Conservation (phyloP, 2,797 vertebrate species). For the Danio aesculapii region DNA sequence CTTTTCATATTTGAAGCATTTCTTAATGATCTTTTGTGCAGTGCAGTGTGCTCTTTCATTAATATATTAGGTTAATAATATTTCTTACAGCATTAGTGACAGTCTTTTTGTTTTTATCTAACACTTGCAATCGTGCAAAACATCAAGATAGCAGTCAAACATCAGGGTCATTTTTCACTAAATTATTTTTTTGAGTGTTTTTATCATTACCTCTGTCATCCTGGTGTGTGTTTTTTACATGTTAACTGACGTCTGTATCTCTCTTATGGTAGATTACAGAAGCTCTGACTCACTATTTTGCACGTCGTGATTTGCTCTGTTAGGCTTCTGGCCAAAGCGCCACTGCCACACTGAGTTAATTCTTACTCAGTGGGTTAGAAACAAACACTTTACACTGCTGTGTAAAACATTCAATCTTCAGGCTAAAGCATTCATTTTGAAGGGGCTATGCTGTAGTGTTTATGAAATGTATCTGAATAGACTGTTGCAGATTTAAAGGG, state of each 20-base stretch:
- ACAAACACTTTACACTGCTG: conserved; percentile 2
- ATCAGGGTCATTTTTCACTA: too few relatives aligned
- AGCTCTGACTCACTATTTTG: conserved; percentile 41
- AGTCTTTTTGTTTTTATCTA: too few relatives aligned
- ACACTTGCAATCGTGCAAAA: too few relatives aligned
- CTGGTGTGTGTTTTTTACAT: not conserved
- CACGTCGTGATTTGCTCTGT: conserved; percentile 38
- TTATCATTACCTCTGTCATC: not conserved
- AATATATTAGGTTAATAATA: too few relatives aligned
- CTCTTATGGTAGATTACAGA: conserved; percentile 34
- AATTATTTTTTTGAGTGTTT: not conserved
- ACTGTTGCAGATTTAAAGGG: not conserved
- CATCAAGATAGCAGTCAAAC: too few relatives aligned
- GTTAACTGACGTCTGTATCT: conserved; percentile 19
- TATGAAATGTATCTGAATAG: not conserved
- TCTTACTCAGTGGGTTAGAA: conserved; percentile 33
- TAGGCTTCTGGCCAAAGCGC: conserved; percentile 29
- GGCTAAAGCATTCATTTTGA: not conserved
- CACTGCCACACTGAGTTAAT: conserved; percentile 45
- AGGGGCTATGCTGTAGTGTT: not conserved
- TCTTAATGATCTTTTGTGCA: too few relatives aligned
- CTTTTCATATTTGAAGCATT: too few relatives aligned
- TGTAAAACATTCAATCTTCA: conserved; percentile 2
- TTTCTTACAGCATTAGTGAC: too few relatives aligned
- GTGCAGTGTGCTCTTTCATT: too few relatives aligned